These are phyloP conservation scores for Siniperca obscura DNA, from an alignment of 2,797 vertebrate species.

Conservation along the genomic window DNA sequence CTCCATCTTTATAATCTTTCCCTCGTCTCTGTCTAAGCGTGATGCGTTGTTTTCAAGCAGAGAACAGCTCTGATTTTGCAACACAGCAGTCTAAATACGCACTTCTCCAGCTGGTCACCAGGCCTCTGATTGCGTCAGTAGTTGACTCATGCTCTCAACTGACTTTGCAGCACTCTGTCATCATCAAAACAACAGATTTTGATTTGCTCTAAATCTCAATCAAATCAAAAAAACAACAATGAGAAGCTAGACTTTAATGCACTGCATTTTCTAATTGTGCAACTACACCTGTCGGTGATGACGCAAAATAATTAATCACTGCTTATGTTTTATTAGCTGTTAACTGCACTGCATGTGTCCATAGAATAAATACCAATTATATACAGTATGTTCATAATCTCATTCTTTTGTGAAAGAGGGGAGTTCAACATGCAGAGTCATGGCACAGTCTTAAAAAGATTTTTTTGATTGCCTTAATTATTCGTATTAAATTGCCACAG, in stretches of 20 bases:
- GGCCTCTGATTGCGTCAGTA: conserved; percentile 47
- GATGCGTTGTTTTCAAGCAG: conserved; percentile 28
- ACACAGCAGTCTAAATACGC: neutral
- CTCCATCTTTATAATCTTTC: neutral
- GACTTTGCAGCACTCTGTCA: neutral
- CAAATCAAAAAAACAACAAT: neutral
- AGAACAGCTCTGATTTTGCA: conserved; percentile 33
- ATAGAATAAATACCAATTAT: too few species aligned
- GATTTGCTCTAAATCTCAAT: conserved; percentile 1
- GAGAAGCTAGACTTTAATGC: neutral
- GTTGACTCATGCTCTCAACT: conserved; percentile 38
- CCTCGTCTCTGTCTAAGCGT: conserved; percentile 1
- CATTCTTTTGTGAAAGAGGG: too few species aligned
- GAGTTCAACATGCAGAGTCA: too few species aligned
- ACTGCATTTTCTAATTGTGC: too few species aligned
- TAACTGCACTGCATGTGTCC: too few species aligned
- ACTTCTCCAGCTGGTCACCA: conserved; percentile 50
- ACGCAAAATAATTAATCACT: too few species aligned
- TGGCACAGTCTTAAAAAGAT: neutral
- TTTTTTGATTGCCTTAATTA: neutral
- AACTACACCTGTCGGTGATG: too few species aligned
- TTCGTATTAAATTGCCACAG: neutral
- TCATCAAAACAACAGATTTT: conserved; percentile 32
- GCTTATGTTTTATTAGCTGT: too few species aligned
- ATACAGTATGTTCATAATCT: too few species aligned